A percentile compares a stretch with the other conserved stretches of the same genome.
These are phyloP conservation scores for Hesperia comma DNA, from an alignment of 2,888 invertebrate species.

Conservation along the genomic window DNA sequence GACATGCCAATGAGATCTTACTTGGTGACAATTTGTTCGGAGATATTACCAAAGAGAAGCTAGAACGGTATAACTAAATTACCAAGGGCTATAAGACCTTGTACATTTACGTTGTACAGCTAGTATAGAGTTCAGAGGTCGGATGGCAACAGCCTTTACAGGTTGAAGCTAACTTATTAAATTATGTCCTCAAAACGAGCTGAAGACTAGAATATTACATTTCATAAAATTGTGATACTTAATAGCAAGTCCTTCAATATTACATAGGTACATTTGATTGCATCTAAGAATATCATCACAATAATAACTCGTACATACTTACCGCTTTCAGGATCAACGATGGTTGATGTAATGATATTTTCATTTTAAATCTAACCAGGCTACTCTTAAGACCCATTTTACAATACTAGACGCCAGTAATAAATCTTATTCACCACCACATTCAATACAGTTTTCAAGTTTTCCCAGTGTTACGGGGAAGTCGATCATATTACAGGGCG, in stretches of 20 bases:
- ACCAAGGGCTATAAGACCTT: too few relatives aligned
- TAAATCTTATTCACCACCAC: constrained; percentile 33
- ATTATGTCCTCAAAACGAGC: too few relatives aligned
- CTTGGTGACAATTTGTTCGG: too few relatives aligned
- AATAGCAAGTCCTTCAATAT: background rate
- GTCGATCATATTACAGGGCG: constrained; percentile 5
- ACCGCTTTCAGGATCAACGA: background rate
- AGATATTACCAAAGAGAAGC: too few relatives aligned
- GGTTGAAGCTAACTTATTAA: too few relatives aligned
- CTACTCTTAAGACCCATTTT: constrained; percentile 17
- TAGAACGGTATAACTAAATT: too few relatives aligned
- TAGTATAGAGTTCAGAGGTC: too few relatives aligned
- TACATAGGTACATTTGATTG: background rate
- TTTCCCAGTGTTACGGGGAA: constrained; percentile 8
- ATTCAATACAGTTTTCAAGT: constrained; percentile 33
- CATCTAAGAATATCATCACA: background rate
- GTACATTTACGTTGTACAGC: too few relatives aligned
- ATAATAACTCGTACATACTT: constrained; percentile 3
- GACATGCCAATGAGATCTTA: too few relatives aligned
- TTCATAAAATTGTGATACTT: too few relatives aligned
- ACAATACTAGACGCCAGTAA: background rate
- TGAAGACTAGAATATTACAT: too few relatives aligned
- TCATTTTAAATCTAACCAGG: background rate
- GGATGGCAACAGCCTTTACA: too few relatives aligned
- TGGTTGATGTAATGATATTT: background rate